Base-by-base conservation (phyloP, 1,140 invertebrate species). In the Sminthurinus signatus region DNA sequence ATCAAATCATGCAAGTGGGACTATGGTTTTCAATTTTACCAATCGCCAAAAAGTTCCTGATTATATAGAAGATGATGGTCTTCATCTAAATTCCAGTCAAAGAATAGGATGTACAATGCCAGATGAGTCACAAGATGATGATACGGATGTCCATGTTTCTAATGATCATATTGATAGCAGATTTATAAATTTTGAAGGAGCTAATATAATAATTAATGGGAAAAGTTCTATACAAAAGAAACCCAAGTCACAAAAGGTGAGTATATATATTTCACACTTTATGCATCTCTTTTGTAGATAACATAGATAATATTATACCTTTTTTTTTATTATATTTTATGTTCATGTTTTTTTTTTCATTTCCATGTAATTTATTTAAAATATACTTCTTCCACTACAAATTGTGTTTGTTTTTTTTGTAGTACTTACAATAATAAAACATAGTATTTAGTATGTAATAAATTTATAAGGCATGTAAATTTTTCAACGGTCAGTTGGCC, bases 51-150 rank as follows among this genome's bases (percentile, higher is more conserved):
- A 70, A 42, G 88, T 91, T 68, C 89, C 90, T 51, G 88, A 91
- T 81, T 91, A 93, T 77, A 89, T 92, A 74, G 87, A 90, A 76
- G 91, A 91, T 78, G 89, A 92, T 79, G 88, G 88, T 60, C 80
- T 88, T 83, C 67, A 87, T 88, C 73, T 80, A 82, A 85, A 86
- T 62, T 84, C 88, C 48, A 81, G 51, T 3, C 5, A 83, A 72
- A 80, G 82, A 36, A 74, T 85, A 57, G 80, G 80, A 39, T 78
- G 70, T 23, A 72, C 74, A 70, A 69, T 73, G 31, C 80, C 84
- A 44, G 80, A 82, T 63, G 82, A 84, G 56, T 83, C 82, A n/a
- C 39, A 64, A 21, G 85, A 83, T 55, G 85, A 86, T 67, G 83
- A 32, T 32, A 8, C 4, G 5, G 44, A n/a, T 19, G 54, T 8